A percentile compares a stretch with the other conserved stretches of the same genome.
phyloP scores from a whole-genome alignment of 2,797 vertebrate genomes.

The Pangasius mekongensis region DNA sequence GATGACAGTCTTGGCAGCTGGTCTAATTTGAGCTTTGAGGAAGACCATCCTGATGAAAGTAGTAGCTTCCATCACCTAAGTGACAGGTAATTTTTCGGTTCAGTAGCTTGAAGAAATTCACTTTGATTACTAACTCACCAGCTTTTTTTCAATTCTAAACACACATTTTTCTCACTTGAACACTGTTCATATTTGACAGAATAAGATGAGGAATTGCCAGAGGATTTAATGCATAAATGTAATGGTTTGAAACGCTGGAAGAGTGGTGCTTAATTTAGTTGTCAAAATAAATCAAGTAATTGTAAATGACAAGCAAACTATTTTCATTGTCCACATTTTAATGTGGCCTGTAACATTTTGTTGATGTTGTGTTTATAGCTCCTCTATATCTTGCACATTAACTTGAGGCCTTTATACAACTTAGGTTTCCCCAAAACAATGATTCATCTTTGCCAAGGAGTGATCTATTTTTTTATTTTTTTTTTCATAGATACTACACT shows the following conservation, averaged over 20 bases:
- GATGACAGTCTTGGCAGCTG: conserved; percentile 98
- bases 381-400: conserved; percentile 5
- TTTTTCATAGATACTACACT: not conserved
- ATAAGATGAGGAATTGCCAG: not conserved
- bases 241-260: not conserved
- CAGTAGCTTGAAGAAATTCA: not conserved
- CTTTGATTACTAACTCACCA: conserved; percentile 38
- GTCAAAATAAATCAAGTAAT: not conserved
- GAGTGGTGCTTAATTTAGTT: conserved; percentile 13
- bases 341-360: conserved; percentile 5
- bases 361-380: conserved; percentile 28
- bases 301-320: not conserved
- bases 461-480: not conserved
- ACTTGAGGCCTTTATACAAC: not conserved
- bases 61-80: conserved; percentile 99
- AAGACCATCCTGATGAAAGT: conserved; percentile 93
- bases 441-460: conserved; percentile 18
- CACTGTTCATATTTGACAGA: conserved; percentile 33
- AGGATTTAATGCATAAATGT: conserved; percentile 2
- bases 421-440: conserved; percentile 9
- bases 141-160: conserved; percentile 22
- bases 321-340: not conserved
- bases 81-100: conserved; percentile 83
- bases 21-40: conserved; percentile 98
- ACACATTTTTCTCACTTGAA: conserved; percentile 57